Conservation (phyloP, 2,113 vertebrate genomes). For the Amazona guildingii region DNA sequence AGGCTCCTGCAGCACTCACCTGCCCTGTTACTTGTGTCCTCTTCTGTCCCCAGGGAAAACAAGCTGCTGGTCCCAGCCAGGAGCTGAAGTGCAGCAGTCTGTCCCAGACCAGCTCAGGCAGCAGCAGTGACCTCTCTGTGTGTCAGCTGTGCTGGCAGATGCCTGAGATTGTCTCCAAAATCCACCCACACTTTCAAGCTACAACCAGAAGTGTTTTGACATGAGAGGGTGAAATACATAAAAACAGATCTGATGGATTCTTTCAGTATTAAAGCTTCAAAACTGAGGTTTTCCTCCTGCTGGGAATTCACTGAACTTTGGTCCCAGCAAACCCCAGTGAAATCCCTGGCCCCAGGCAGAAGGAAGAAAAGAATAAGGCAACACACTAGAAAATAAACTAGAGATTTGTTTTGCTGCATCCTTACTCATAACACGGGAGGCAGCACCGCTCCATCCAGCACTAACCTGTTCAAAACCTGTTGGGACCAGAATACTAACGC, state of each 20-base stretch:
- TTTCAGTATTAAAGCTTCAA: background rate
- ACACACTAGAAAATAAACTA: background rate
- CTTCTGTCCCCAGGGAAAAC: background rate
- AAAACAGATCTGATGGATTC: background rate
- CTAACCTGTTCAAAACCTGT: background rate
- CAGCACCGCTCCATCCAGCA: background rate
- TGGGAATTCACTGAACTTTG: background rate
- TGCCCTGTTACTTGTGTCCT: background rate
- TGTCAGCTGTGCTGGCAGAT: background rate
- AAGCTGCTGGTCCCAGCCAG: background rate
- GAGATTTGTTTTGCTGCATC: background rate
- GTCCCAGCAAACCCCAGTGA: background rate
- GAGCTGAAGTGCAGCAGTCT: background rate
- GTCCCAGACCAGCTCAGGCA: background rate
- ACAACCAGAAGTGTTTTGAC: fast-evolving
- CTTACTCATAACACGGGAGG: background rate
- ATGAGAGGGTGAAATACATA: fast-evolving
- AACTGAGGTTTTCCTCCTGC: background rate
- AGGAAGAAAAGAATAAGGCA: background rate
- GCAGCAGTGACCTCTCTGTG: background rate
- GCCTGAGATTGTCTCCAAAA: background rate
- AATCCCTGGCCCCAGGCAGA: background rate
- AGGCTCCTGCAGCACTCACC: background rate
- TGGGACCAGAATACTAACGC: fast-evolving
- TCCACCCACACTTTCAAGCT: background rate